Base-by-base conservation (phyloP, 2,888 invertebrate species). In the Pristionchus japonicus region DNA sequence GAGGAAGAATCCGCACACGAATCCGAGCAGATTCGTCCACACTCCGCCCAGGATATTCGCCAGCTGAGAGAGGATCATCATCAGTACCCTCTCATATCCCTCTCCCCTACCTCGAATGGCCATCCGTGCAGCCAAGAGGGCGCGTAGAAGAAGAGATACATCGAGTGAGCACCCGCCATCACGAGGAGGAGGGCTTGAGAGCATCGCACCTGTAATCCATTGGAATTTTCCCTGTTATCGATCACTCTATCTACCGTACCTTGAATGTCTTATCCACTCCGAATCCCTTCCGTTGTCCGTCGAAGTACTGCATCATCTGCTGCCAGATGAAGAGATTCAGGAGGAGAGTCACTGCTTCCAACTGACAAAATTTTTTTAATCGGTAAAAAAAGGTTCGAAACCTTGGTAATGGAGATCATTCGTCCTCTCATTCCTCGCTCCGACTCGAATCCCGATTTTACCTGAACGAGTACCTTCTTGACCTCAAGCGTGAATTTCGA, bases 381-480 rank as follows among this genome's bases (percentile, higher is more conserved):
- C n/a, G 64, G 13, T 3, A 4, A 64, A 2, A 4, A 15, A n/a
- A 64, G 23, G 23, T 1, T n/a, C 3, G 27, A 27, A 34, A 52
- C 89, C 34, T 91, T 88, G 37, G 91, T 70, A 27, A 93, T 91
- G 20, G 93, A 89, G 15, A 92, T 86, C 31, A 92, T 34, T n/a
- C 93, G 89, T 31, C 91, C 85, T 6, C 93, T 89, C 80, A 93
- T 93, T 43, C 93, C 93, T 7, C 90, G 57, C 40, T 91, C 88
- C 87, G 93, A 93, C 4, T 93, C 93, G 20, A 67, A 77, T 37
- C 88, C 90, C 31, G 90, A 74, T 52, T 88, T 84, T 9, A 91
- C 89, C 93, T 93, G 20, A 77, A 49, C 49, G 49, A 43, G 27
- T 82, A 49, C 49, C 11, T 47, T 27, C 17, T 37, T 34, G 34